Evolutionary conservation across 2,797 vertebrate genomes (phyloP).

Genomic region (Macrochelys suwanniensis): DNA sequence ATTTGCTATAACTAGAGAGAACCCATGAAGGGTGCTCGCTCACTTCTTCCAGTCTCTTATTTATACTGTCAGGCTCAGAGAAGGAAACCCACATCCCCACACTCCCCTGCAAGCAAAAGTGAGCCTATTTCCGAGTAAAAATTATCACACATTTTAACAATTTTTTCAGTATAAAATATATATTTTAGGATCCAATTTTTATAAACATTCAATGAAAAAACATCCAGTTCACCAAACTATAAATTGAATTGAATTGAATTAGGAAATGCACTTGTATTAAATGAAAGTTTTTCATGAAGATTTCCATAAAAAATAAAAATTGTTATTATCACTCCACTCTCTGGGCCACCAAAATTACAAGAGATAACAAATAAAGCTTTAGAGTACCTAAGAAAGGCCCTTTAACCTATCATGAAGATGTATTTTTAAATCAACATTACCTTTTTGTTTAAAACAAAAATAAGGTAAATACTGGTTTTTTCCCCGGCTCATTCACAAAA

Average conservation of each 20-base stretch:
- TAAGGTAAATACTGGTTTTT: neutral
- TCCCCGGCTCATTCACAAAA: neutral
- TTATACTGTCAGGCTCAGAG: neutral
- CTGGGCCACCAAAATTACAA: neutral
- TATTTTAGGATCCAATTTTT: neutral
- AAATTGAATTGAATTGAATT: neutral
- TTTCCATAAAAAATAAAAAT: neutral
- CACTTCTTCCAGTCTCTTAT: neutral
- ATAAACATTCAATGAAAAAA: rapidly evolving
- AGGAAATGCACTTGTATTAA: neutral
- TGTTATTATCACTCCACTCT: neutral
- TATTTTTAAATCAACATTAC: neutral
- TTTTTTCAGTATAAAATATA: neutral
- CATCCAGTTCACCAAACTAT: neutral
- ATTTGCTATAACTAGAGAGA: neutral
- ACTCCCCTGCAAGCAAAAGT: neutral
- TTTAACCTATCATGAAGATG: neutral
- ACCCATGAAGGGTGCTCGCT: neutral
- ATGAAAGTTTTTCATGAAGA: neutral
- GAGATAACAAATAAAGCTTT: neutral
- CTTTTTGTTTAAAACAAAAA: neutral
- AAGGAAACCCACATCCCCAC: rapidly evolving
- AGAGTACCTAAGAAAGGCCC: rapidly evolving
- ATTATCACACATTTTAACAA: neutral
- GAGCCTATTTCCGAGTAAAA: neutral